Percentiles rank a stretch among this genome's conserved stretches.
These are phyloP conservation scores for Origma solitaria DNA, from an alignment of 2,113 vertebrate genomes.

Conservation along the genomic window DNA sequence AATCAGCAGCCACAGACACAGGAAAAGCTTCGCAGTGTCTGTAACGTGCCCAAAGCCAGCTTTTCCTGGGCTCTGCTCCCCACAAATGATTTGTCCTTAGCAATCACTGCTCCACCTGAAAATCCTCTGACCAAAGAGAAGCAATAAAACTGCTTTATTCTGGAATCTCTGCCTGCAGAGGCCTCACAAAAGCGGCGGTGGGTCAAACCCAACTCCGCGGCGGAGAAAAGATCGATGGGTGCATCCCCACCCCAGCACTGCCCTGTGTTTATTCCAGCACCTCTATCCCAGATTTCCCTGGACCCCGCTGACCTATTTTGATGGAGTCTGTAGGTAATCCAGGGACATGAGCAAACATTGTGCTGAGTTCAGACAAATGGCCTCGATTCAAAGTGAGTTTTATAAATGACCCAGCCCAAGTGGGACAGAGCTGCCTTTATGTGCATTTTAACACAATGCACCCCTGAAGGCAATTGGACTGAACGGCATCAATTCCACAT, in stretches of 20 bases:
- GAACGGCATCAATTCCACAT: slow-evolving; percentile 14
- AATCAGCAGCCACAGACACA: background rate
- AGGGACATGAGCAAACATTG: background rate
- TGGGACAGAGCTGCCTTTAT: background rate
- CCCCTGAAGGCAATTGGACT: background rate
- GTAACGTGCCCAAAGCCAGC: rapidly evolving
- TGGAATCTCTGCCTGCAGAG: background rate
- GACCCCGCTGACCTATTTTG: background rate
- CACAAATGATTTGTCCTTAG: background rate
- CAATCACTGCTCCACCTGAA: background rate
- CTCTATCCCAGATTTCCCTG: background rate
- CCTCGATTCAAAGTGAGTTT: slow-evolving; percentile 20
- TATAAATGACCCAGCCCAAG: slow-evolving; percentile 27
- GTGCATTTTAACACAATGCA: background rate
- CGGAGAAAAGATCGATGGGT: rapidly evolving
- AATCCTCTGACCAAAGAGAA: background rate
- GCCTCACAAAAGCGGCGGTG: rapidly evolving
- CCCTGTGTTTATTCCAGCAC: background rate
- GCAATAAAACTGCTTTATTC: background rate
- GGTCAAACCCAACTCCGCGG: rapidly evolving
- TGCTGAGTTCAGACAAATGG: background rate
- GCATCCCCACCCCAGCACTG: background rate
- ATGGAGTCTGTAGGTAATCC: background rate
- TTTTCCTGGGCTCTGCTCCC: background rate
- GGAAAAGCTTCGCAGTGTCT: background rate